Evolutionary conservation across 2,888 invertebrate genomes (phyloP).

Genomic region (Drosophila paramelanica): DNA sequence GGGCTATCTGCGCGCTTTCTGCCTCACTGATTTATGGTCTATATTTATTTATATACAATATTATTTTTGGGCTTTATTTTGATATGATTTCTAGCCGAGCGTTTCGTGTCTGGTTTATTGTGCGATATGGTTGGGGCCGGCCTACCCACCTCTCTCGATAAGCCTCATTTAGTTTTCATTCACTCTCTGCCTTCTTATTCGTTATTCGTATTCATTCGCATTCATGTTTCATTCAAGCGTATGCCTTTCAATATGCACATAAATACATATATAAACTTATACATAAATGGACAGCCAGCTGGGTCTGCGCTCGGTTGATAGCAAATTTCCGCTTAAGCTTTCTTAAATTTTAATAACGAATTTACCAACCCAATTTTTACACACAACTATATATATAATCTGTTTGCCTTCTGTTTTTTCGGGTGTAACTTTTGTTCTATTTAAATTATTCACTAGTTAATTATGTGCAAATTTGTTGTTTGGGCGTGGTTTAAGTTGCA

Average conservation of each 20-base stretch:
- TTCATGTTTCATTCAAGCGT: constrained; percentile 49
- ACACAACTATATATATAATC: constrained; percentile 38
- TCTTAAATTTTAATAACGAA: constrained; percentile 13
- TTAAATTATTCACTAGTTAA: constrained; percentile 51
- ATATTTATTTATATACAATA: constrained; percentile 66
- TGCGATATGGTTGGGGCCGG: not conserved
- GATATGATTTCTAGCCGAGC: constrained; percentile 45
- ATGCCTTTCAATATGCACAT: constrained; percentile 24
- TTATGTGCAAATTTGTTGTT: constrained; percentile 33
- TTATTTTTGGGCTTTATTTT: constrained; percentile 57
- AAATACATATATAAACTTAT: not conserved
- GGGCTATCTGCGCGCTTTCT: constrained; percentile 68
- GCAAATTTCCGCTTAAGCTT: constrained; percentile 5
- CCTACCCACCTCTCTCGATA: constrained; percentile 54
- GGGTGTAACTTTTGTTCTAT: constrained; percentile 1
- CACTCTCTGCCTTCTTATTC: constrained; percentile 18
- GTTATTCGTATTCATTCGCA: constrained; percentile 5
- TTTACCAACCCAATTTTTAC: not conserved
- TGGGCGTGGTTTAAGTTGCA: constrained; percentile 17
- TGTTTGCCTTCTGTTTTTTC: constrained; percentile 11
- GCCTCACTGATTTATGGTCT: constrained; percentile 75
- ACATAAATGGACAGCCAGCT: constrained; percentile 9
- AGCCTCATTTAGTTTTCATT: constrained; percentile 75
- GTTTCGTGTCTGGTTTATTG: constrained; percentile 24
- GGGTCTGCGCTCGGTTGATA: constrained; percentile 33